phyloP scores from a whole-genome alignment of 2,113 vertebrate genomes.

The Tenrec ecaudatus region DNA sequence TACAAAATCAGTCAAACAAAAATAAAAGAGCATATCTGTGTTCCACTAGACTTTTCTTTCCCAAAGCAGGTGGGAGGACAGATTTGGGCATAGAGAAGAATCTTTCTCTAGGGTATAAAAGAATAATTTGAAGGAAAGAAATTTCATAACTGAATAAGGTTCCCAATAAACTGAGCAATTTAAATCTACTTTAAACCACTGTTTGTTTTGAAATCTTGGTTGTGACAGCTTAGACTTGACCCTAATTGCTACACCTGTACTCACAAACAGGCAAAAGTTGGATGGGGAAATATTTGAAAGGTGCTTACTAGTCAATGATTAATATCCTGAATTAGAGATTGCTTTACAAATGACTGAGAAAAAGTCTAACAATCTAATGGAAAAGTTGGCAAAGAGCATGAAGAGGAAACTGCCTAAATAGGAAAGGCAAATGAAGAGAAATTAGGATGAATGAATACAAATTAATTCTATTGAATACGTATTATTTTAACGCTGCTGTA shows the following conservation, averaged over 20 bases:
- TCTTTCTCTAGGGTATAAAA: background rate
- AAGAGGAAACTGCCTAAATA: background rate
- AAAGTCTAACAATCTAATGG: background rate
- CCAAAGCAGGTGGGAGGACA: background rate
- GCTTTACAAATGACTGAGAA: background rate
- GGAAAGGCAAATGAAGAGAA: background rate
- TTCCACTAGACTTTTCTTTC: background rate
- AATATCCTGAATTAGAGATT: constrained; percentile 13
- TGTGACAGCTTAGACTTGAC: background rate
- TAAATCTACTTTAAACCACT: background rate
- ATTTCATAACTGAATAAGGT: background rate
- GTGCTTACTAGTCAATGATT: background rate
- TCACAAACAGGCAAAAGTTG: background rate
- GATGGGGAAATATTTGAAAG: background rate
- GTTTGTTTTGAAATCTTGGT: background rate
- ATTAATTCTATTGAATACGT: background rate
- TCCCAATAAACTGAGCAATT: background rate
- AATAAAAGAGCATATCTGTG: background rate
- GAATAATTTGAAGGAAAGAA: background rate
- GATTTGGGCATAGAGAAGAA: background rate
- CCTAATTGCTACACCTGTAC: background rate
- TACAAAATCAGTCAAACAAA: background rate
- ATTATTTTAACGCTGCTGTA: background rate
- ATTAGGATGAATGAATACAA: background rate
- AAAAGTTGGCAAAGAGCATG: background rate